Base-by-base conservation (phyloP, 1,140 invertebrate species). In the Odontomachus brunneus region DNA sequence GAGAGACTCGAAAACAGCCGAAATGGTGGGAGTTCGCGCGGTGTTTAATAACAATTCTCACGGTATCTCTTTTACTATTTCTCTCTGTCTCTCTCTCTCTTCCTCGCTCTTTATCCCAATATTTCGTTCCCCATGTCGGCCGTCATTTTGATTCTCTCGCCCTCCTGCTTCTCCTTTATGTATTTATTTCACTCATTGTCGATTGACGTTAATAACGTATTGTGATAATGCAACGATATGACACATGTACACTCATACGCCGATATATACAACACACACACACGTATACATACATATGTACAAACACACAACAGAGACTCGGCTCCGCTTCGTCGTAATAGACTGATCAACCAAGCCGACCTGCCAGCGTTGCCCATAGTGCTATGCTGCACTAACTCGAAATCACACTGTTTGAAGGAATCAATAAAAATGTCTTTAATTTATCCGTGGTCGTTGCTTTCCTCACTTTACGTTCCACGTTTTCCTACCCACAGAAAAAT, bases 341-440 rank as follows among this genome's bases (percentile, higher is more conserved):
- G 84, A 87, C 84, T 83, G 84, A 87, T 87, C 86, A 87, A 87
- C 55, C 17, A 80, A 80, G 59, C 66, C 72, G 84, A 80, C 75
- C 71, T 62, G 84, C 55, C 72, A 83, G 71, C 51, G 82, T 81
- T 74, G 86, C 73, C 69, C 33, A 63, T 44, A 75, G 82, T 84
- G 82, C 86, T 84, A 12, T 51, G 62, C 38, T 22, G 82, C 85
- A 84, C 82, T 66, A 29, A 75, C 38, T 84, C 82, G 14, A 7
- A 81, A 87, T 84, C 63, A 84, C 75, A 71, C 60, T 88, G 86
- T 88, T 88, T 72, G 53, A 74, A 87, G 48, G 62, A 82, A 67
- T 74, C 82, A 88, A 88, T 88, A 88, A 88, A 87, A 88, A 84
- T 60, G 24, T 87, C 85, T 87, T 87, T 84, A 81, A 87, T 88